These are phyloP conservation scores for Equus przewalskii DNA, from an alignment of 2,113 vertebrate species.

Conservation along the genomic window DNA sequence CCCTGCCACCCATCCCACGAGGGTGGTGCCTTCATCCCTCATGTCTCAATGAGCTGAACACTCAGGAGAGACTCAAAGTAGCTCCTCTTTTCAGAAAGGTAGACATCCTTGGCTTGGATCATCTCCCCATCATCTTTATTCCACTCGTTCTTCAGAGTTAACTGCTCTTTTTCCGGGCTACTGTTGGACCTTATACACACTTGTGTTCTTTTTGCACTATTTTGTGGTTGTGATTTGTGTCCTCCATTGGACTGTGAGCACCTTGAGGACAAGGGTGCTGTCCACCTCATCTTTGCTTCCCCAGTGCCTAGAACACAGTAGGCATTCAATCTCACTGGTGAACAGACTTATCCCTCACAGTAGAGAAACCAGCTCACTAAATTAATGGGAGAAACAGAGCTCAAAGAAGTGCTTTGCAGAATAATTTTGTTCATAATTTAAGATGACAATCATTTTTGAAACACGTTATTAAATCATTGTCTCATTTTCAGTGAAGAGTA, in stretches of 20 bases:
- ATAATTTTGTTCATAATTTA: constrained; percentile 49
- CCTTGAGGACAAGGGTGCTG: background rate
- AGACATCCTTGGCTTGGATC: background rate
- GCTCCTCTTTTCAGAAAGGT: background rate
- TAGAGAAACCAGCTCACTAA: background rate
- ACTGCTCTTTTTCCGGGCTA: background rate
- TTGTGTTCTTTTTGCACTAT: background rate
- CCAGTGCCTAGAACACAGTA: background rate
- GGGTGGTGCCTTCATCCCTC: background rate
- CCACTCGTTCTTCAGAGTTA: background rate
- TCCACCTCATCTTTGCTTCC: background rate
- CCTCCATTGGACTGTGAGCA: background rate
- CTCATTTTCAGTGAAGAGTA: background rate
- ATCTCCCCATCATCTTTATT: background rate
- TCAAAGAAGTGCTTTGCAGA: background rate
- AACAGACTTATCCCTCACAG: background rate
- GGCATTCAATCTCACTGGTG: background rate
- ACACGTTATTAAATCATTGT: background rate
- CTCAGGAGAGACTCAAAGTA: background rate
- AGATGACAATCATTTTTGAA: constrained; percentile 10
- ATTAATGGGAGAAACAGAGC: background rate
- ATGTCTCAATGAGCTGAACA: background rate
- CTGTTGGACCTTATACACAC: background rate
- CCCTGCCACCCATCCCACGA: background rate
- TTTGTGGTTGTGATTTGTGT: background rate